Evolutionary conservation across 2,113 vertebrate genomes (phyloP).

Genomic region (Oryzias curvinotus): DNA sequence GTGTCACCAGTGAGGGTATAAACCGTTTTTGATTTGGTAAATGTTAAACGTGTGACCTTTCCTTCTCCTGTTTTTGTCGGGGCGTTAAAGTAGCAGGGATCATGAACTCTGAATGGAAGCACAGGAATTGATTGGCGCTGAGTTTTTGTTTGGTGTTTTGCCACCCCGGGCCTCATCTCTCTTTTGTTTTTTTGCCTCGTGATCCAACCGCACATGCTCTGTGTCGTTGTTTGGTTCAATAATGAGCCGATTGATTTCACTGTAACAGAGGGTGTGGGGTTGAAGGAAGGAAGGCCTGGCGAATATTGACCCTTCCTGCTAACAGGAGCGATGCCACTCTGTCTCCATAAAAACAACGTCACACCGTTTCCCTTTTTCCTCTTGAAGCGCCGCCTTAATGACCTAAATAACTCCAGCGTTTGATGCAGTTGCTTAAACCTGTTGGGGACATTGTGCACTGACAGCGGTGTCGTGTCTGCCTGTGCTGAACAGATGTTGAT

Average conservation of each 20-base stretch:
- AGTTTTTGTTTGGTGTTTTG: slow-evolving; percentile 54
- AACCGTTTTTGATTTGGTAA: slow-evolving; percentile 35
- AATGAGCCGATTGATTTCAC: slow-evolving; percentile 64
- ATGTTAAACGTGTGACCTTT: slow-evolving; percentile 48
- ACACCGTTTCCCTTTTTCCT: not conserved
- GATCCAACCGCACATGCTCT: slow-evolving; percentile 34
- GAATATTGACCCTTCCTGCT: not conserved
- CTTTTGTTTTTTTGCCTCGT: slow-evolving; percentile 19
- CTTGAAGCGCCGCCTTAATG: slow-evolving; percentile 20
- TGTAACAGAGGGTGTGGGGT: slow-evolving; percentile 34
- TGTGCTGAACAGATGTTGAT: slow-evolving; percentile 64
- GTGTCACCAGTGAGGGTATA: slow-evolving; percentile 12
- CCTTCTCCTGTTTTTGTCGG: slow-evolving; percentile 29
- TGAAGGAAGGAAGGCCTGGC: slow-evolving; percentile 15
- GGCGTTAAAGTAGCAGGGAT: slow-evolving; percentile 34
- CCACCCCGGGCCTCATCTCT: slow-evolving; percentile 53
- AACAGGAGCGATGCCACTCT: not conserved
- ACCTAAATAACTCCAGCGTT: slow-evolving; percentile 41
- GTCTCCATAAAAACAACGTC: slow-evolving; percentile 6
- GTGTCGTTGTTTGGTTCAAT: slow-evolving; percentile 60
- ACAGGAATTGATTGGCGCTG: slow-evolving; percentile 57
- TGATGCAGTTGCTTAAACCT: slow-evolving; percentile 46
- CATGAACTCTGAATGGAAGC: slow-evolving; percentile 51
- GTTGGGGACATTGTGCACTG: slow-evolving; percentile 42
- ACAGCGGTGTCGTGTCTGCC: slow-evolving; percentile 37